A percentile compares a stretch with the other conserved stretches of the same genome.
These are phyloP conservation scores for Melanotaenia nigrans DNA, from an alignment of 2,797 vertebrate genomes.

Conservation along the genomic window DNA sequence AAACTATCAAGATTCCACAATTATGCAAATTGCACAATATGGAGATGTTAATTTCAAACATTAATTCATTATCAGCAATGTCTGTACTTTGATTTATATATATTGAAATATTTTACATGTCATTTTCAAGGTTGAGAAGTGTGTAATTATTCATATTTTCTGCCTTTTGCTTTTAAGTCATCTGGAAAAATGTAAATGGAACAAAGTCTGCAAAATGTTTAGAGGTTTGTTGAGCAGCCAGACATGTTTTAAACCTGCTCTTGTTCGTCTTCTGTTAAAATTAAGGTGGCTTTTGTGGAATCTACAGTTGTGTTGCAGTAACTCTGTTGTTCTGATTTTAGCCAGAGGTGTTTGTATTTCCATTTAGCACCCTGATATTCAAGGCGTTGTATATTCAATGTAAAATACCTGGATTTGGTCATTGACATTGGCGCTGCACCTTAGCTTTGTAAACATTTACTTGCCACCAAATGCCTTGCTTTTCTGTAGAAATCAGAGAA, in stretches of 20 bases:
- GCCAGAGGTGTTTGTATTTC: constrained; percentile 49
- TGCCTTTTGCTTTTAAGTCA: constrained; percentile 38
- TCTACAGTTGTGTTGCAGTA: constrained; percentile 26
- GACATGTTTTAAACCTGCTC: constrained; percentile 24
- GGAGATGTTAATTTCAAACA: constrained; percentile 42
- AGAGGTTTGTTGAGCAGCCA: not conserved
- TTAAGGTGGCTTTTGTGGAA: constrained; percentile 24
- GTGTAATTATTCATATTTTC: constrained; percentile 39
- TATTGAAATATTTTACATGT: constrained; percentile 51
- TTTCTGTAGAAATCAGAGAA: constrained; percentile 73
- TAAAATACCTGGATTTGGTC: constrained; percentile 76
- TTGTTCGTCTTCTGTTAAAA: constrained; percentile 14
- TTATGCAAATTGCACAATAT: constrained; percentile 58
- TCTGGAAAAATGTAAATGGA: constrained; percentile 37
- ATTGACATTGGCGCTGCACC: constrained; percentile 74
- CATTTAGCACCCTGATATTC: constrained; percentile 59
- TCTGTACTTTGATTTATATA: constrained; percentile 56
- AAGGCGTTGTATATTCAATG: constrained; percentile 75
- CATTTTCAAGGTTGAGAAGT: constrained; percentile 55
- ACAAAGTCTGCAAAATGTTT: constrained; percentile 8
- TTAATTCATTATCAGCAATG: constrained; percentile 38
- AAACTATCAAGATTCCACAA: constrained; percentile 11
- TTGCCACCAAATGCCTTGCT: constrained; percentile 86
- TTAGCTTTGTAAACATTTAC: constrained; percentile 82
- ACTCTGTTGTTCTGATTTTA: constrained; percentile 35